Conservation (phyloP, 2,797 vertebrate genomes). For the Danio kyathit region DNA sequence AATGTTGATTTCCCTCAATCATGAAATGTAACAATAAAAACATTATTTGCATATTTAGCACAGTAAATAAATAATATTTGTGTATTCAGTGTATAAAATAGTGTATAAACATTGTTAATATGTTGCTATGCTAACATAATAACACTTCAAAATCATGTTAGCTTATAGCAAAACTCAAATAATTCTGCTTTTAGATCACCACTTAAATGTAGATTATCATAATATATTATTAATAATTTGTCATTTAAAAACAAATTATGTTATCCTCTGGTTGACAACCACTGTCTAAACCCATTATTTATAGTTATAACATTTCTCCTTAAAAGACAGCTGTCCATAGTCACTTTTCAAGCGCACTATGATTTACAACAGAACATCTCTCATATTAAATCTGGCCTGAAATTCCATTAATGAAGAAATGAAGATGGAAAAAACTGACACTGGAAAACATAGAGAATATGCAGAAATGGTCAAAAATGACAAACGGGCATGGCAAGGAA, state of each 20-base stretch:
- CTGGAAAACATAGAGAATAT: slow-evolving; percentile 2
- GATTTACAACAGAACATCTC: not conserved
- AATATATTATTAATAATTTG: not conserved
- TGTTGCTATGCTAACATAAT: too few species aligned
- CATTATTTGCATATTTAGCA: too few species aligned
- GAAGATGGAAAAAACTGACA: not conserved
- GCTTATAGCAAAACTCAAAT: not conserved
- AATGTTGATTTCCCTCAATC: too few species aligned
- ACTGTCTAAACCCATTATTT: not conserved
- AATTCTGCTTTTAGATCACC: not conserved
- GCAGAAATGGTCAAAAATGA: slow-evolving; percentile 15
- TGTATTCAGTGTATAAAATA: not conserved
- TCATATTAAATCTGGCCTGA: not conserved
- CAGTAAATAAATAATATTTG: not conserved
- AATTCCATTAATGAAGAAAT: slow-evolving; percentile 8
- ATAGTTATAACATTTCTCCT: not conserved
- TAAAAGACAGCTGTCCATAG: not conserved
- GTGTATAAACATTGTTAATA: too few species aligned
- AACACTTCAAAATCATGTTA: too few species aligned
- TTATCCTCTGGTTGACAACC: too few species aligned
- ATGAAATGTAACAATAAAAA: too few species aligned
- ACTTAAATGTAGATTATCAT: not conserved
- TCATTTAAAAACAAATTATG: not conserved
- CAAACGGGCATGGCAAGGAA: slow-evolving; percentile 14
- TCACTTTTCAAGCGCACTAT: not conserved